phyloP scores from a whole-genome alignment of 2,113 vertebrate species.

The Ammospiza caudacuta region DNA sequence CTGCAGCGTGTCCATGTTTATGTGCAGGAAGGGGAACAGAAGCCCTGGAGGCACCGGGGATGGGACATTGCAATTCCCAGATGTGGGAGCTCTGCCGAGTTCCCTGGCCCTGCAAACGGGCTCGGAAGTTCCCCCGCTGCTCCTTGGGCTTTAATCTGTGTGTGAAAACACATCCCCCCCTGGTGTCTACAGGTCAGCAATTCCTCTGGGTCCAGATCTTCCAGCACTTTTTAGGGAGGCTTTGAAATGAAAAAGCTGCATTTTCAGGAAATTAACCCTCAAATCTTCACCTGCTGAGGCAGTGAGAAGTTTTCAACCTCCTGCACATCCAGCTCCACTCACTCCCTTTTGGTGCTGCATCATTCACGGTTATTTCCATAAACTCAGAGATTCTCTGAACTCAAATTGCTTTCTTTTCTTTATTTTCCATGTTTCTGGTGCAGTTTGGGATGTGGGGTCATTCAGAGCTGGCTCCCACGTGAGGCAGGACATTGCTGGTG shows the following conservation, averaged over 20 bases:
- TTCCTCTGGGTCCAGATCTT: not conserved
- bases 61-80: not conserved
- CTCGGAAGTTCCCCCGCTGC: slow-evolving; percentile 30
- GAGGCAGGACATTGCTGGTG: not conserved
- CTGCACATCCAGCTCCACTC: not conserved
- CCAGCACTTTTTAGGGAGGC: not conserved
- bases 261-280: not conserved
- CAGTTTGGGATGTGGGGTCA: not conserved
- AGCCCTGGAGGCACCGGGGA: not conserved
- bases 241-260: not conserved
- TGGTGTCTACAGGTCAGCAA: not conserved
- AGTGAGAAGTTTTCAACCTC: not conserved
- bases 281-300: not conserved
- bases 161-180: not conserved
- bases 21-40: not conserved
- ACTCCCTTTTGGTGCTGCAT: not conserved
- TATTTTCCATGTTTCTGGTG: not conserved
- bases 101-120: not conserved
- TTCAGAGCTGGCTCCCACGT: not conserved
- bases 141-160: not conserved
- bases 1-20: not conserved
- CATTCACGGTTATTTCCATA: not conserved
- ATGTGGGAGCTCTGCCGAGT: not conserved
- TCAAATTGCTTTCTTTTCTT: not conserved
- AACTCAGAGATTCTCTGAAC: not conserved